Percentiles rank a stretch among this genome's conserved stretches.
These are phyloP conservation scores for Gasteruption jaculator DNA, from an alignment of 2,888 invertebrate species.

Conservation along the genomic window DNA sequence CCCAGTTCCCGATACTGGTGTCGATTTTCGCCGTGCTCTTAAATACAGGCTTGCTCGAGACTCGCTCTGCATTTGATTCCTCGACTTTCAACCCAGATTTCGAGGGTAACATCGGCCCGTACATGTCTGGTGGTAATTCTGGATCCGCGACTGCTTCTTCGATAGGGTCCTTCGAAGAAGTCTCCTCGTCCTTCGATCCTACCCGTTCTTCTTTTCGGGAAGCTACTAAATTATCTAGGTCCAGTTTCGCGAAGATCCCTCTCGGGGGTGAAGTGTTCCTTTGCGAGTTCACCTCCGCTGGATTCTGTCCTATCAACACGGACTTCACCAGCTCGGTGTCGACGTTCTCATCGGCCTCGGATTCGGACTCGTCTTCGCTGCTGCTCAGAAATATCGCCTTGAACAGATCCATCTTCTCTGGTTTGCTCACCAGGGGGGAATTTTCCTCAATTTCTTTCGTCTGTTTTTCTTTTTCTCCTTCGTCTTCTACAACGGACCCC, in stretches of 20 bases:
- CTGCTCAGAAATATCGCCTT: conserved; percentile 85
- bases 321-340: conserved; percentile 36
- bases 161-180: no score
- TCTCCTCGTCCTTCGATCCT: no score
- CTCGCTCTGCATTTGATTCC: conserved; percentile 4
- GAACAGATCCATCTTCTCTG: conserved; percentile 72
- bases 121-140: conserved; percentile 44
- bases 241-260: conserved; percentile 67
- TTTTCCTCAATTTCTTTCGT: not conserved
- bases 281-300: conserved; percentile 56
- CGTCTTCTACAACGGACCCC: conserved; percentile 3
- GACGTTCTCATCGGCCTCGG: conserved; percentile 46
- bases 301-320: conserved; percentile 41
- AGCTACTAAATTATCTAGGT: conserved; percentile 56
- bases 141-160: conserved; percentile 10
- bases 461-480: conserved; percentile 3
- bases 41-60: conserved; percentile 29
- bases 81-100: conserved; percentile 33
- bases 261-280: conserved; percentile 67
- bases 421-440: not conserved
- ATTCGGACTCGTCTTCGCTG: conserved; percentile 65
- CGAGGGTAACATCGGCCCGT: conserved; percentile 61
- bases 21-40: conserved; percentile 23
- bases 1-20: conserved; percentile 33
- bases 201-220: conserved; percentile 8